These are phyloP conservation scores for Sterna hirundo DNA, from an alignment of 2,113 vertebrate genomes.

Conservation along the genomic window DNA sequence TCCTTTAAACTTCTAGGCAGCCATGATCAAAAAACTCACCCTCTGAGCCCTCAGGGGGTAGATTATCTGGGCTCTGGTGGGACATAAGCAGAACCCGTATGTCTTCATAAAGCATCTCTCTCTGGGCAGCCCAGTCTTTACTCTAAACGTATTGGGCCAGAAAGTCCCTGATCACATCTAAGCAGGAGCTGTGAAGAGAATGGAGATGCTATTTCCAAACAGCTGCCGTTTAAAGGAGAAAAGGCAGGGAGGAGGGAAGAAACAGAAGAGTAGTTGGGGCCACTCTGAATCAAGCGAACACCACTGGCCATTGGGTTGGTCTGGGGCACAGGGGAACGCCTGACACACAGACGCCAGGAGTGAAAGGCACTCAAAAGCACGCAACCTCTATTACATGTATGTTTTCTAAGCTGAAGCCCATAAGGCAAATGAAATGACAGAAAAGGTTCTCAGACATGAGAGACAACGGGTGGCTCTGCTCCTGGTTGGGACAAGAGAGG, in stretches of 20 bases:
- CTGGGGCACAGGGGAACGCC: neutral
- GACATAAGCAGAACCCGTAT: neutral
- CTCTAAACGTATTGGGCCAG: neutral
- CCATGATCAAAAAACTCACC: neutral
- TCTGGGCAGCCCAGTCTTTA: neutral
- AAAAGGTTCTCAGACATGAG: neutral
- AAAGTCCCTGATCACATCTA: neutral
- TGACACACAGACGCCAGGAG: neutral
- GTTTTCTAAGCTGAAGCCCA: neutral
- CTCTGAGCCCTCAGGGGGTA: neutral
- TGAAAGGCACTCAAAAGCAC: neutral
- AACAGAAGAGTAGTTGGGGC: rapidly evolving
- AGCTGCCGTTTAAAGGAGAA: neutral
- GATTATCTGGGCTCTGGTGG: neutral
- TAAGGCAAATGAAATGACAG: neutral
- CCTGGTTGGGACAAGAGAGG: neutral
- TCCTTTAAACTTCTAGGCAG: neutral
- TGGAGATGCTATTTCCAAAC: neutral
- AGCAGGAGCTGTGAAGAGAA: neutral
- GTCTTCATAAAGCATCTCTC: neutral
- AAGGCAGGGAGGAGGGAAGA: neutral
- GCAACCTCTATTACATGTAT: neutral
- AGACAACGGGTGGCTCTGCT: neutral
- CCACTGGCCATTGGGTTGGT: neutral
- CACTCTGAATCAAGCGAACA: neutral